A percentile compares a stretch with the other conserved stretches of the same genome.
Evolutionary conservation across 2,113 vertebrate genomes (phyloP).

Genomic region (Paedocypris sp.): DNA sequence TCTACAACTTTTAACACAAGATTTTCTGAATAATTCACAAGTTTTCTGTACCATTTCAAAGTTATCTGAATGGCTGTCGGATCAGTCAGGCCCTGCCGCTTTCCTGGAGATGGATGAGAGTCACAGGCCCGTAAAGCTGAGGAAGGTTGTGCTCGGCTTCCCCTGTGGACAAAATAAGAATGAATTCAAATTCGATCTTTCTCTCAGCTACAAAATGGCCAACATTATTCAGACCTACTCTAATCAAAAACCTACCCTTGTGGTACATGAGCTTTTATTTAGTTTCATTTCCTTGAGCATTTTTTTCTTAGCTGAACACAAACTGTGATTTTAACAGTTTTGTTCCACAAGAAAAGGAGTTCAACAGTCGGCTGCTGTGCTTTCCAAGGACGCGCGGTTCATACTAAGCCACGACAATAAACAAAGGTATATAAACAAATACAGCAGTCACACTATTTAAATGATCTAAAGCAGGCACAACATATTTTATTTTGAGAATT

Average conservation of each 20-base stretch:
- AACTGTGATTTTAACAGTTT: constrained; percentile 67
- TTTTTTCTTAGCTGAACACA: background rate
- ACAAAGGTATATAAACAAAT: too few relatives aligned
- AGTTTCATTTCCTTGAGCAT: background rate
- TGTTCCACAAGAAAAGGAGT: constrained; percentile 95
- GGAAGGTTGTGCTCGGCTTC: constrained; percentile 89
- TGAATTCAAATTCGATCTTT: constrained; percentile 93
- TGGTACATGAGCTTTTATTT: constrained; percentile 60
- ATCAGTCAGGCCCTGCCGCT: constrained; percentile 66
- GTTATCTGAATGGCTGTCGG: constrained; percentile 93
- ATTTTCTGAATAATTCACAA: background rate
- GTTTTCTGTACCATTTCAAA: constrained; percentile 38
- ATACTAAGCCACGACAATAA: constrained; percentile 78
- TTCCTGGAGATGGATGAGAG: constrained; percentile 87
- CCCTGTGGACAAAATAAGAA: constrained; percentile 75
- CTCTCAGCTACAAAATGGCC: constrained; percentile 90
- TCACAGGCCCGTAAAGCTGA: constrained; percentile 87
- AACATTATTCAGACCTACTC: constrained; percentile 87
- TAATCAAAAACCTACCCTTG: constrained; percentile 83
- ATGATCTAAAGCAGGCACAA: too few relatives aligned
- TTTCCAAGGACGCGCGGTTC: constrained; percentile 86
- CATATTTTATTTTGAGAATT: too few relatives aligned
- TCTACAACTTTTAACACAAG: background rate
- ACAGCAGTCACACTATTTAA: background rate
- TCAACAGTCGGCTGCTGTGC: constrained; percentile 81